These are phyloP conservation scores for Crotalus viridis DNA, from an alignment of 2,113 vertebrate species.

Conservation along the genomic window DNA sequence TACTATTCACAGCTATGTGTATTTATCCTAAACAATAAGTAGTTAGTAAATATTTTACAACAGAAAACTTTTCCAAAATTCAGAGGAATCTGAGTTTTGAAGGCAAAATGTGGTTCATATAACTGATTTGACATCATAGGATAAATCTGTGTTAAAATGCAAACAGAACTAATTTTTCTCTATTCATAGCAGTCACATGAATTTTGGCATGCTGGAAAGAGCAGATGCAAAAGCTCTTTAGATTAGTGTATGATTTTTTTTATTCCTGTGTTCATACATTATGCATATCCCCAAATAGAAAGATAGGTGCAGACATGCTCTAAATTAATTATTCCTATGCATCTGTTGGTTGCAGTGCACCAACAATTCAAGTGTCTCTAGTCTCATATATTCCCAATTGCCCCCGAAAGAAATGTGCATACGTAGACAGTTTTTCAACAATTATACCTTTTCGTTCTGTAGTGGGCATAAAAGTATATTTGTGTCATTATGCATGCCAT, in stretches of 20 bases:
- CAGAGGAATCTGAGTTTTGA: neutral
- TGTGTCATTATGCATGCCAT: neutral
- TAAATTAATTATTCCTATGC: neutral
- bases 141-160: neutral
- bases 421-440: neutral
- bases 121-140: neutral
- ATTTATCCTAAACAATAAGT: neutral
- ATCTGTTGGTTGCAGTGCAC: slow-evolving; percentile 8
- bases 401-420: neutral
- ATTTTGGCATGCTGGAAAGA: neutral
- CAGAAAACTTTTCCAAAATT: neutral
- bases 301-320: neutral
- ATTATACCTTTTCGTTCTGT: neutral
- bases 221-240: neutral
- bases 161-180: neutral
- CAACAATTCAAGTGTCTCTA: neutral
- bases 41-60: neutral
- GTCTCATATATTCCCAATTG: neutral
- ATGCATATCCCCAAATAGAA: neutral
- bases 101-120: neutral
- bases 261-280: neutral
- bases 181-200: neutral
- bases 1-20: neutral
- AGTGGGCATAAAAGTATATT: neutral
- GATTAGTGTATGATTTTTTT: neutral